A percentile compares a stretch with the other conserved stretches of the same genome.
phyloP scores from a whole-genome alignment of 1,140 invertebrate genomes.

The Microplitis mediator region DNA sequence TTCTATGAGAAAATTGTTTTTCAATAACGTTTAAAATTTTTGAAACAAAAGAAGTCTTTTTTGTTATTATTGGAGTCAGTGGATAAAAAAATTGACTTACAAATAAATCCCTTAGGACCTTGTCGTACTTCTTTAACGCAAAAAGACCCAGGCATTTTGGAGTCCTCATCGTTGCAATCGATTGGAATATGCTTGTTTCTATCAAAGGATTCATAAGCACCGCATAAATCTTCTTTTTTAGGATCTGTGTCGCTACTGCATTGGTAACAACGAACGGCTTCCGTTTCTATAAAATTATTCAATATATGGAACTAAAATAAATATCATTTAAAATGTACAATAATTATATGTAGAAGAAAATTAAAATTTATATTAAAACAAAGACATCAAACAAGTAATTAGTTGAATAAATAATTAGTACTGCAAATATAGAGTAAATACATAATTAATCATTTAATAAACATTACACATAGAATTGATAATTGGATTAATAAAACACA shows the following conservation, averaged over 20 bases:
- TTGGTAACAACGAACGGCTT: conserved; percentile 82
- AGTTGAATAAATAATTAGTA: neutral
- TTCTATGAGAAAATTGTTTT: no score
- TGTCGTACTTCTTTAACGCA: conserved; percentile 91
- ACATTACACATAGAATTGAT: no score
- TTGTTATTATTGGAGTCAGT: neutral
- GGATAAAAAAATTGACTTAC: conserved; percentile 63
- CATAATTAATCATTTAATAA: neutral
- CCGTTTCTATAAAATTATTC: conserved; percentile 59
- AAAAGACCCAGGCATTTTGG: conserved; percentile 88
- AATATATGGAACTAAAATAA: neutral
- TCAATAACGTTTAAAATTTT: no score
- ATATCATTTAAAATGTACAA: no score
- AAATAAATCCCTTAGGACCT: conserved; percentile 88
- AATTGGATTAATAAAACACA: no score
- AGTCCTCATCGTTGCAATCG: conserved; percentile 89
- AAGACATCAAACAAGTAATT: neutral
- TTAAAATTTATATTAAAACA: no score
- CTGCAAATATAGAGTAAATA: neutral
- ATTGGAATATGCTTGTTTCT: conserved; percentile 79
- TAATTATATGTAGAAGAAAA: no score
- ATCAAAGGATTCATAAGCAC: conserved; percentile 84
- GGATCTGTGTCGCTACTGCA: conserved; percentile 82
- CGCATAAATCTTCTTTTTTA: conserved; percentile 78
- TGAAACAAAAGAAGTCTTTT: no score